Evolutionary conservation across 2,888 invertebrate genomes (phyloP), one percentile per base, ranked within the genome.

Genomic region (Adelognathus sp.): DNA sequence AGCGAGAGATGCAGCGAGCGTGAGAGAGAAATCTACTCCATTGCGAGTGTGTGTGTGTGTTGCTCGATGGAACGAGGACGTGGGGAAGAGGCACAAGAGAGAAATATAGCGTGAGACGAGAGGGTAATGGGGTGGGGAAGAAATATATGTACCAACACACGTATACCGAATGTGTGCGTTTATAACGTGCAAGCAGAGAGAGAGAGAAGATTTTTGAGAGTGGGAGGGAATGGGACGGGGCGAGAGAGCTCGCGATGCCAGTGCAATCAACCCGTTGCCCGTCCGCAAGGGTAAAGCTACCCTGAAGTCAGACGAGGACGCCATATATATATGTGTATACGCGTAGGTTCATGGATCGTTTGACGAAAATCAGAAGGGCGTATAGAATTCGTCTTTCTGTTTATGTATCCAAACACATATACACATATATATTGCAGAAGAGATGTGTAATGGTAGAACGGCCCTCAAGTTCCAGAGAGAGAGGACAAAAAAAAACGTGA

Each of bases 201-300:
- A 64, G 79, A 80, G 41, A 69, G 75, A 72, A 72, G 76, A 76
- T 70, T 66, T 80, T 44, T 33, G 54, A n/a, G 76, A 78, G 79
- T 36, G 72, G 52, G 77, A 80, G 76, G 56, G 78, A 80, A 79
- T 67, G 80, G 70, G 82, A 81, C 36, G 61, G 82, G 83, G 85
- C 80, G 83, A 81, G 82, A 84, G 79, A 83, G 71, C 86, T 83
- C 86, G 85, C 87, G 87, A 86, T 87, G 87, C 84, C 87, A 88
- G 90, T 90, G 90, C 90, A 90, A 90, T 91, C 91, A 91, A 90
- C 90, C 89, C 90, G 88, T 86, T 87, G 84, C 85, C 84, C 87
- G 85, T 84, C 86, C 83, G 84, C 85, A 85, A 87, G 87, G 88
- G 89, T 88, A 87, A 88, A 89, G 87, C 90, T 87, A 90, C 89